These are phyloP conservation scores for Cyanoramphus novaezelandiae DNA, from an alignment of 2,113 vertebrate genomes.

Conservation along the genomic window DNA sequence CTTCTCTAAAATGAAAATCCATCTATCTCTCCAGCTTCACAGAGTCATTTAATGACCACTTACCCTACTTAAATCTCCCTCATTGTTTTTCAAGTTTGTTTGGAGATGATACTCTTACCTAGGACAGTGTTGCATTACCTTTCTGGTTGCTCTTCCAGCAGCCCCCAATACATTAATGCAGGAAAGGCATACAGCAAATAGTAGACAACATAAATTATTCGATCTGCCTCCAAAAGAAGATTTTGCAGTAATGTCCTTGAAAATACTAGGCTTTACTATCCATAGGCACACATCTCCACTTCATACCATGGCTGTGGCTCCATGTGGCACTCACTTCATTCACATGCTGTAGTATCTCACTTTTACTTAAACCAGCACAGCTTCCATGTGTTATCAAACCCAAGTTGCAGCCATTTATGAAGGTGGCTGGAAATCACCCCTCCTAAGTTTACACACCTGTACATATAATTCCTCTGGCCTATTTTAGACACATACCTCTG, in stretches of 20 bases:
- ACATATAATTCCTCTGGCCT: background rate
- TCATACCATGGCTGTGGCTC: accelerated
- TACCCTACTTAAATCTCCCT: background rate
- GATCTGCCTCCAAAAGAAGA: background rate
- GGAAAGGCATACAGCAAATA: background rate
- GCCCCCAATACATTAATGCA: background rate
- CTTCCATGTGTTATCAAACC: background rate
- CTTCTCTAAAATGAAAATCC: background rate
- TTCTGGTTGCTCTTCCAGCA: background rate
- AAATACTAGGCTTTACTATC: background rate
- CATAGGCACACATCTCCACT: background rate
- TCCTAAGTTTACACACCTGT: background rate
- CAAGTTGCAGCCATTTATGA: background rate
- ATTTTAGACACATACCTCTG: accelerated
- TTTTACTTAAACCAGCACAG: background rate
- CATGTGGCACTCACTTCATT: background rate
- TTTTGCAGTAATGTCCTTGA: background rate
- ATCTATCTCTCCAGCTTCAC: background rate
- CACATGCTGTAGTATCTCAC: background rate
- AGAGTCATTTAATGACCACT: background rate
- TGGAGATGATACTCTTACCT: background rate
- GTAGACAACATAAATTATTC: background rate
- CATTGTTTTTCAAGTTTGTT: background rate
- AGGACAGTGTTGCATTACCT: background rate
- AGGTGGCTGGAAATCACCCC: background rate